Conservation (phyloP, 2,113 vertebrate species). For the Cercopithecus mona region DNA sequence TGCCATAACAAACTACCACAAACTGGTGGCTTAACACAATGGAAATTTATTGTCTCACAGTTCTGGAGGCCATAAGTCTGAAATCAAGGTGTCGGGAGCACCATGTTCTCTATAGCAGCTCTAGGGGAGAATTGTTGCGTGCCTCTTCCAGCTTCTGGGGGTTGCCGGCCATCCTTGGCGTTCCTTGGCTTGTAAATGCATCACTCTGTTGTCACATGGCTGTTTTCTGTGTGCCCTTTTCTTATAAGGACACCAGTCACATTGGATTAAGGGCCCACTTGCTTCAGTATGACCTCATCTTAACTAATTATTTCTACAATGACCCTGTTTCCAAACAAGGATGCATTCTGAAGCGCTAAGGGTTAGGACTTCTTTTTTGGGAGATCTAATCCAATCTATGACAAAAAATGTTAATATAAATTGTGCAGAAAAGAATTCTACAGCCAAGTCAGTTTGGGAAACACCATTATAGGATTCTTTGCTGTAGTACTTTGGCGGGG, state of each 20-base stretch:
- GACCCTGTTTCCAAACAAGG: not conserved
- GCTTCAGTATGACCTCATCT: not conserved
- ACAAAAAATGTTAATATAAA: not conserved
- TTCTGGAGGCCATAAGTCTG: not conserved
- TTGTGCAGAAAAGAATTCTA: not conserved
- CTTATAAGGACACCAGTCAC: not conserved
- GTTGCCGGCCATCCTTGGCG: not conserved
- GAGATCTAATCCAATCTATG: not conserved
- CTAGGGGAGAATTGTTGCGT: not conserved
- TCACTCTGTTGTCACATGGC: not conserved
- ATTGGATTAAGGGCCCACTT: not conserved
- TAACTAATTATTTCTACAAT: not conserved
- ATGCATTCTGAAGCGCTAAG: not conserved
- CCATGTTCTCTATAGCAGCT: not conserved
- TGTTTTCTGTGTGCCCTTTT: not conserved
- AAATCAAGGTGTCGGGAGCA: not conserved
- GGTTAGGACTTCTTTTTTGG: not conserved
- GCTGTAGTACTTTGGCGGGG: not conserved
- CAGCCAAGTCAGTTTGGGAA: not conserved
- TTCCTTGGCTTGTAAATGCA: not conserved
- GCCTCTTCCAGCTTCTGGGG: not conserved
- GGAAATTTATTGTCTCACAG: not conserved
- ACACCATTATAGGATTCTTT: not conserved
- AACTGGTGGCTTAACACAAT: not conserved
- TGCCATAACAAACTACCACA: not conserved